Conservation (phyloP, 2,113 vertebrate genomes). For the Phyllostomus hastatus region DNA sequence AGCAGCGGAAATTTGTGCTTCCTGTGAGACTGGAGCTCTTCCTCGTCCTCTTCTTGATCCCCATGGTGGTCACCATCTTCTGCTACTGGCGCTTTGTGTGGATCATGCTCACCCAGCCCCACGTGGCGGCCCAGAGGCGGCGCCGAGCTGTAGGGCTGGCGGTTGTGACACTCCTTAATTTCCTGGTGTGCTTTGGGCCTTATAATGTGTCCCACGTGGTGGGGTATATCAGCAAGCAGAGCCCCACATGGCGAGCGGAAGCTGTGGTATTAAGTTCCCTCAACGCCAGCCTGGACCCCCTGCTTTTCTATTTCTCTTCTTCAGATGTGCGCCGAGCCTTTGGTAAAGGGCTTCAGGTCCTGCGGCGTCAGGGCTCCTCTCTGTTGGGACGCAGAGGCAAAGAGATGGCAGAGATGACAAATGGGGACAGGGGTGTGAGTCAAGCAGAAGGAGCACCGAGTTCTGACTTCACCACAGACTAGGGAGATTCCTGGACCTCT, state of each 20-base stretch:
- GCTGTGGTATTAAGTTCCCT: slow-evolving; percentile 88
- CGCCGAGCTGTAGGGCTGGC: slow-evolving; percentile 75
- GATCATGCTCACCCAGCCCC: slow-evolving; percentile 75
- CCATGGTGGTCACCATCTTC: slow-evolving; percentile 75
- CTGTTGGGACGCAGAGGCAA: neutral
- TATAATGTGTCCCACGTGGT: slow-evolving; percentile 92
- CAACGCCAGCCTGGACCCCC: slow-evolving; percentile 89
- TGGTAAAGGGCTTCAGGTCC: slow-evolving; percentile 55
- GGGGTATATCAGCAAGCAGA: slow-evolving; percentile 77
- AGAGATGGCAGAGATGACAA: neutral
- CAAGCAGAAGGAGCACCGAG: slow-evolving; percentile 30
- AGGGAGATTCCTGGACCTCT: neutral
- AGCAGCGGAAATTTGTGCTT: slow-evolving; percentile 56
- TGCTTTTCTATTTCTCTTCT: slow-evolving; percentile 93
- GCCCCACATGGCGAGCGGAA: slow-evolving; percentile 83
- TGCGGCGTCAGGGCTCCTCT: neutral
- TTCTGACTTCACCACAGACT: slow-evolving; percentile 55
- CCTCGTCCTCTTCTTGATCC: slow-evolving; percentile 77
- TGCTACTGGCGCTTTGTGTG: slow-evolving; percentile 78
- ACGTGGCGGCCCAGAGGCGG: slow-evolving; percentile 66
- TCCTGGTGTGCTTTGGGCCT: slow-evolving; percentile 83
- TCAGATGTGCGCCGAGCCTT: slow-evolving; percentile 81
- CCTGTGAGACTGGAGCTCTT: slow-evolving; percentile 74
- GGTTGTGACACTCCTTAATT: slow-evolving; percentile 74
- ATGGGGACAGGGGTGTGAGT: neutral